Evolutionary conservation across 64 coral and sea anemone genomes (phyloP), one percentile per base, ranked within the genome.

Genomic region (Astreopora myriophthalma): DNA sequence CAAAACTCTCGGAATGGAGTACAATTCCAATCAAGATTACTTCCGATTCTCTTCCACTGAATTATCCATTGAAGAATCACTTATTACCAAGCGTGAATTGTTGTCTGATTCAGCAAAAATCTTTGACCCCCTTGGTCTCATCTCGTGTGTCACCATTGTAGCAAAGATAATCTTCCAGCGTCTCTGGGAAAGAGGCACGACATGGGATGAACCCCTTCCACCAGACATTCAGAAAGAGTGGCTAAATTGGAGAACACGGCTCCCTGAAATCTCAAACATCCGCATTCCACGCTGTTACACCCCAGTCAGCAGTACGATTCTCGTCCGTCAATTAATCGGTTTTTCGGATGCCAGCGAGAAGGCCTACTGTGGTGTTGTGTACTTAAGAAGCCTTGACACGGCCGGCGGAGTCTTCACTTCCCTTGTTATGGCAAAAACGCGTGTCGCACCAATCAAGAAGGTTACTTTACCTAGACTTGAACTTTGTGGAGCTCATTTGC

Each of bases 261-360:
- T 79, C 13, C 84, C 69, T 32, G 33, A 79, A 48, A 52, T 93
- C 23, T 86, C 70, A 4, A 14, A 20, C 36, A 30, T 93, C 28
- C n/a, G 38, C n/a, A 86, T 93, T 48, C 91, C 82, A 79, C 81
- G 82, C 14, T 93, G 71, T 76, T 86, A 86, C 40, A 25, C 73
- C 42, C 73, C 91, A 66, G 33, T 86, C 26, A 35, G 44, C 24
- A 23, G 22, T 1, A 22, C 28, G 17, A 86, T 93, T 52, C 8
- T 76, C 8, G 27, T 33, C 24, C 49, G 71, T 17, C 70, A 93
- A 34, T 61, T 87, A n/a, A 68, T 86, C 34, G 91, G 82, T 19
- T 93, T 92, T 29, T 85, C 70, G 6, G 90, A 92, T 73, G 91
- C 91, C 39, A 93, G 91, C 16, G 61, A 93, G 46, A 75, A 48